Evolutionary conservation across 1,140 invertebrate genomes (phyloP), one percentile per base, ranked within the genome.

Genomic region (Patella vulgata): DNA sequence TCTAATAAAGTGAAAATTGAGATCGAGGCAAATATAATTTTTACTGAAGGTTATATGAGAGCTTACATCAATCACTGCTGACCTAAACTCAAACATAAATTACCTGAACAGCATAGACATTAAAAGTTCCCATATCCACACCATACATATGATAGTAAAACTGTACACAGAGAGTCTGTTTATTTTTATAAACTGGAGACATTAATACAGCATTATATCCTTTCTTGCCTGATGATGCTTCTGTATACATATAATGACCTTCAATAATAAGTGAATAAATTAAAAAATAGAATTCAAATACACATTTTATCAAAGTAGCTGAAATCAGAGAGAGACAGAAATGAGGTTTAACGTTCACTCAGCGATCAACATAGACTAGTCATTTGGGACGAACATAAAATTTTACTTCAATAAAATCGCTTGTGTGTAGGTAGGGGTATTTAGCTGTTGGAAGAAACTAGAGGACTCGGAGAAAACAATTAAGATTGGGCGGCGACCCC

Each of bases 111-210:
- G 73, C 46, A 53, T 77, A 78, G 8, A 82, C 61, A 57, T 74
- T 77, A 11, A 84, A 62, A 19, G 59, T 66, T 3, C 70, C 77
- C 57, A 81, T 63, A 48, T 70, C 62, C 3, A 58, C 23, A 11
- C 92, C 92, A 72, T 88, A 92, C 92, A 94, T 93, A 73, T 93
- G 91, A 73, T 86, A 90, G 25, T 75, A 85, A 46, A 82, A 82
- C 46, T 74, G 57, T 9, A 80, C 46, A 65, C 80, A 82, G 19
- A 88, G 86, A 11, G 63, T 52, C 3, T 31, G 21, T 17, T 30
- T 64, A 23, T 59, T 64, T 17, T 61, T 63, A 27, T 68, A 70
- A 14, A 55, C 28, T 4, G 81, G 80, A 23, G 74, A 74, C 8
- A 81, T 69, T 23, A 78, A 44, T 14, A 71, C 42, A 28, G 79